Conservation (phyloP, 37 sponge, comb jelly and placozoan species). For the Halichondria panicea region DNA sequence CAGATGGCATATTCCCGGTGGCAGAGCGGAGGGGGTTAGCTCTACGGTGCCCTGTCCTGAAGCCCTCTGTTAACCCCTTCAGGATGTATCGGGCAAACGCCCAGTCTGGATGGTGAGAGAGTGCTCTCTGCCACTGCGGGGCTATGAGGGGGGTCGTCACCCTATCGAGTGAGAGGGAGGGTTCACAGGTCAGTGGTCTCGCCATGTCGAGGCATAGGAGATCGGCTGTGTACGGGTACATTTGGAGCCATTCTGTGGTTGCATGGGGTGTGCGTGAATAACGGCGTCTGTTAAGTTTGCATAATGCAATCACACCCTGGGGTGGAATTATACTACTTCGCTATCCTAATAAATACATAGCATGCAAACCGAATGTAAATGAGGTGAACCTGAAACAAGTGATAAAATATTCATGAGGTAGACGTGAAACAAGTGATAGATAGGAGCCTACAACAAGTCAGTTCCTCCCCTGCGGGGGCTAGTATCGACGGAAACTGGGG, state of each 20-base stretch:
- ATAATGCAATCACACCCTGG: background rate
- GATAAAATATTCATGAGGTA: too few species aligned
- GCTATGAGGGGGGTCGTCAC: background rate
- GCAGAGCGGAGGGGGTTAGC: background rate
- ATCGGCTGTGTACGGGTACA: background rate
- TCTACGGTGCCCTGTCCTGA: background rate
- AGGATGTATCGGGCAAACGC: background rate
- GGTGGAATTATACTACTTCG: too few species aligned
- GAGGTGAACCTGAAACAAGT: too few species aligned
- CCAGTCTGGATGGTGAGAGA: background rate
- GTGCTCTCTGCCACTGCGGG: background rate
- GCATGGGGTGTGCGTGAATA: slow-evolving; percentile 3
- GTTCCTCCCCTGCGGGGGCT: too few species aligned
- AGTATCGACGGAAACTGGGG: too few species aligned
- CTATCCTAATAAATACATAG: too few species aligned
- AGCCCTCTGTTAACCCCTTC: background rate
- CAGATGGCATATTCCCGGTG: slow-evolving; percentile 12
- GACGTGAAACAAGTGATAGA: too few species aligned
- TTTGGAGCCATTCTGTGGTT: background rate
- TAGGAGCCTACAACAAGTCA: too few species aligned
- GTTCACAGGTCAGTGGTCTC: background rate
- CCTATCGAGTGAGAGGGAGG: background rate
- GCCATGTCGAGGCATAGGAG: background rate
- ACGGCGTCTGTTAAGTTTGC: background rate
- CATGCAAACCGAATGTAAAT: too few species aligned